Conservation (phyloP, 2,888 invertebrate genomes). For the Melikaiella ostensackeni region DNA sequence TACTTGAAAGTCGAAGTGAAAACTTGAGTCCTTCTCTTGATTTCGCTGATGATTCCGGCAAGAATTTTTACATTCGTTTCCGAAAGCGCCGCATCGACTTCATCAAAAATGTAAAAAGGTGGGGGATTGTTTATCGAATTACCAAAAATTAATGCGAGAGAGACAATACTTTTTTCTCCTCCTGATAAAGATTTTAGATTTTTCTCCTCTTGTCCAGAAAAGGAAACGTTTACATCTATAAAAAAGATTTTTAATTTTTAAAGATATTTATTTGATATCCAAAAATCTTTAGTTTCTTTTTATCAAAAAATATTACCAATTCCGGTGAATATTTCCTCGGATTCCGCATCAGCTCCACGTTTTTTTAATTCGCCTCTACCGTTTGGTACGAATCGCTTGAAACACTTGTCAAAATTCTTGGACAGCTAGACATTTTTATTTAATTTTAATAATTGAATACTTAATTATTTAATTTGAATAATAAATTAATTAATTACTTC, state of each 20-base stretch:
- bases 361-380: not conserved
- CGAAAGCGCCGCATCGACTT: slow-evolving; percentile 9
- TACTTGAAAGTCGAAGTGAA: not conserved
- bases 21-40: not conserved
- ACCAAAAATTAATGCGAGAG: not conserved
- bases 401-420: not conserved
- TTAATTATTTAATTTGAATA: not conserved
- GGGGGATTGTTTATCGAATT: not conserved
- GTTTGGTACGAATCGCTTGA: not conserved
- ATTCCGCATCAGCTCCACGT: not conserved
- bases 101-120: slow-evolving; percentile 17
- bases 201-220: not conserved
- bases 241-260: not conserved
- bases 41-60: not conserved
- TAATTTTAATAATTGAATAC: not conserved
- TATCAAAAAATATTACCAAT: not conserved
- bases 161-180: not conserved
- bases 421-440: not conserved
- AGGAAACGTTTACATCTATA: not conserved
- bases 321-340: not conserved
- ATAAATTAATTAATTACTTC: not conserved
- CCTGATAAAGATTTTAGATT: not conserved
- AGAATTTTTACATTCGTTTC: not conserved
- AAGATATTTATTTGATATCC: no score
- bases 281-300: no score